Percentiles rank a stretch among this genome's conserved stretches.
Evolutionary conservation across 2,888 invertebrate genomes (phyloP).

Genomic region (Pachydiplax longipennis): DNA sequence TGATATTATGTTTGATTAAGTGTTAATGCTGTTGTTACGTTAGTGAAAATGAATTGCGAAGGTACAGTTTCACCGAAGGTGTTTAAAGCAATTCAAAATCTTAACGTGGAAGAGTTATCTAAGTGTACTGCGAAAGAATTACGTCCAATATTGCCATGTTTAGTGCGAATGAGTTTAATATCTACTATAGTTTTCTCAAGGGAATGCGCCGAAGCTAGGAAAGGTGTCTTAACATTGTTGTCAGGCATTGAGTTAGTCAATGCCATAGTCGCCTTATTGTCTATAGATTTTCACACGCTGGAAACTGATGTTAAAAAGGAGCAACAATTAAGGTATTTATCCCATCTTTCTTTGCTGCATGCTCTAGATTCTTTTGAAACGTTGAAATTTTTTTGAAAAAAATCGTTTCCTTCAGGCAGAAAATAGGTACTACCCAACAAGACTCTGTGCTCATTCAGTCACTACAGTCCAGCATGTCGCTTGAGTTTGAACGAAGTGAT

Average conservation of each 20-base stretch:
- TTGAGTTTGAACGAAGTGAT: slow-evolving; percentile 95
- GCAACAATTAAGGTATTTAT: slow-evolving; percentile 76
- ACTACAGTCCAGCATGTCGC: slow-evolving; percentile 81
- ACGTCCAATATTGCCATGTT: slow-evolving; percentile 87
- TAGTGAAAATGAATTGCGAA: slow-evolving; percentile 54
- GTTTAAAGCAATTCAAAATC: slow-evolving; percentile 81
- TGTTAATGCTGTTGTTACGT: no score
- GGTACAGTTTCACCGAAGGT: slow-evolving; percentile 72
- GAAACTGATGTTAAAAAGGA: slow-evolving; percentile 94
- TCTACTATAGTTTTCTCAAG: slow-evolving; percentile 86
- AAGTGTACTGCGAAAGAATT: slow-evolving; percentile 80
- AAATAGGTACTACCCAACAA: slow-evolving; percentile 75
- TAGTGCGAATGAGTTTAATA: slow-evolving; percentile 91
- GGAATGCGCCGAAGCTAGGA: slow-evolving; percentile 83
- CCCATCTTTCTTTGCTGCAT: background rate
- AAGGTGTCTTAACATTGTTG: slow-evolving; percentile 86
- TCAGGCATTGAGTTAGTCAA: slow-evolving; percentile 94
- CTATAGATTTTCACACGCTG: slow-evolving; percentile 91
- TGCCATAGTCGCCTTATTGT: slow-evolving; percentile 89
- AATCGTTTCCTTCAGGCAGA: slow-evolving; percentile 71
- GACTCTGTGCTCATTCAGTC: slow-evolving; percentile 86
- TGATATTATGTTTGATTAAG: no score
- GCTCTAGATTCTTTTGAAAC: no score
- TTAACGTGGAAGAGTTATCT: slow-evolving; percentile 78
- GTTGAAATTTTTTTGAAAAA: background rate